Evolutionary conservation across 2,113 vertebrate species (phyloP).

Genomic region (Cheirogaleus medius): DNA sequence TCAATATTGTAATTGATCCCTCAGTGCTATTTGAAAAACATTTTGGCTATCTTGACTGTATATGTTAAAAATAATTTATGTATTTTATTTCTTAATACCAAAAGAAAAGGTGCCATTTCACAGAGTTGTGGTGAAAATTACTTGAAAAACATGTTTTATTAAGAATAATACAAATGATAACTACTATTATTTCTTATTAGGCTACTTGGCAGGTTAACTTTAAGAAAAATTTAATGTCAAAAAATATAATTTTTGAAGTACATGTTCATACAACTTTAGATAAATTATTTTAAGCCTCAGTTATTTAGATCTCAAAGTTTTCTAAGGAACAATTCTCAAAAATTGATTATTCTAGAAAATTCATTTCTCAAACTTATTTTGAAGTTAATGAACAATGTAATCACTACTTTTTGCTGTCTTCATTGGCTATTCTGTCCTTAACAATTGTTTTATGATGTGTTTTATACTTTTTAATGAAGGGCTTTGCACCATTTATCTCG

Average conservation of each 20-base stretch:
- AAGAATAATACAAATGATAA: background rate
- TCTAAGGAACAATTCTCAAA: slow-evolving; percentile 3
- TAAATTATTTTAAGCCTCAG: slow-evolving; percentile 29
- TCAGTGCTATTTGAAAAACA: background rate
- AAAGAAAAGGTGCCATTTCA: background rate
- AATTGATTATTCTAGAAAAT: background rate
- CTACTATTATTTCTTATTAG: slow-evolving; percentile 22
- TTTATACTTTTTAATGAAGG: slow-evolving; percentile 77
- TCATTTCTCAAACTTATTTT: slow-evolving; percentile 34
- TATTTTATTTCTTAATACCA: slow-evolving; percentile 20
- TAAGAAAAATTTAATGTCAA: slow-evolving; percentile 3
- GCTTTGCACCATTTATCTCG: slow-evolving; percentile 86
- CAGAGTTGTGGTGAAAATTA: slow-evolving; percentile 15
- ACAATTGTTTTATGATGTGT: slow-evolving; percentile 27
- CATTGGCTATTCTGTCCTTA: background rate
- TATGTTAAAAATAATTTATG: background rate
- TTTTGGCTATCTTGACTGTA: background rate
- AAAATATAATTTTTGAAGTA: slow-evolving; percentile 30
- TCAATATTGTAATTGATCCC: background rate
- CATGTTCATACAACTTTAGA: slow-evolving; percentile 39
- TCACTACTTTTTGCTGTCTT: slow-evolving; percentile 19
- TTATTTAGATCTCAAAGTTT: slow-evolving; percentile 41
- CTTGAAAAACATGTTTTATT: background rate
- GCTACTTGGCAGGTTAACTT: slow-evolving; percentile 11
- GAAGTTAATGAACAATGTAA: slow-evolving; percentile 48